Evolutionary conservation across 2,113 vertebrate species (phyloP).

Genomic region (Pluvialis apricaria): DNA sequence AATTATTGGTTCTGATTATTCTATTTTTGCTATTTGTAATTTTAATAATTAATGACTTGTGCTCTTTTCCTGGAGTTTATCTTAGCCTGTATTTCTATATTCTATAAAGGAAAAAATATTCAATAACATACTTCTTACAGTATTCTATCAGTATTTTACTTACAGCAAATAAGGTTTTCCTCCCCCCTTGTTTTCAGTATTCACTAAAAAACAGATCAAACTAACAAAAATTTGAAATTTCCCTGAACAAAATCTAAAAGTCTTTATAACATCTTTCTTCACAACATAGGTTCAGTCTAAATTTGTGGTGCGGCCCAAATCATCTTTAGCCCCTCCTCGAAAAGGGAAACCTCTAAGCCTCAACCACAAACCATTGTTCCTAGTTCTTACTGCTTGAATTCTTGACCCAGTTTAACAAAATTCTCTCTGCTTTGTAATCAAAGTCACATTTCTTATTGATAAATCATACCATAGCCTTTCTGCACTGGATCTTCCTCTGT

Average conservation of each 20-base stretch:
- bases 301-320: not conserved
- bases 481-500: not conserved
- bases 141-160: not conserved
- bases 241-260: not conserved
- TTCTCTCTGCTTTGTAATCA: not conserved
- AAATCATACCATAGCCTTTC: not conserved
- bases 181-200: not conserved
- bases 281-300: not conserved
- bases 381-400: not conserved
- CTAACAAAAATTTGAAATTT: not conserved
- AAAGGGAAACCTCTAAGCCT: not conserved
- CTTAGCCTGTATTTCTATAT: not conserved
- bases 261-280: not conserved
- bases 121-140: not conserved
- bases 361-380: not conserved
- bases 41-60: not conserved
- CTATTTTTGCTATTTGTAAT: not conserved
- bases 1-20: not conserved
- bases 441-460: not conserved
- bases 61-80: not conserved
- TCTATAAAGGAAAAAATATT: not conserved
- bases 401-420: not conserved
- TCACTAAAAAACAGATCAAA: not conserved
- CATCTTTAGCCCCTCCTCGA: not conserved
- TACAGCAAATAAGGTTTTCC: not conserved